A percentile compares a stretch with the other conserved stretches of the same genome.
phyloP scores from a whole-genome alignment of 2,113 vertebrate genomes.

The Theropithecus gelada region DNA sequence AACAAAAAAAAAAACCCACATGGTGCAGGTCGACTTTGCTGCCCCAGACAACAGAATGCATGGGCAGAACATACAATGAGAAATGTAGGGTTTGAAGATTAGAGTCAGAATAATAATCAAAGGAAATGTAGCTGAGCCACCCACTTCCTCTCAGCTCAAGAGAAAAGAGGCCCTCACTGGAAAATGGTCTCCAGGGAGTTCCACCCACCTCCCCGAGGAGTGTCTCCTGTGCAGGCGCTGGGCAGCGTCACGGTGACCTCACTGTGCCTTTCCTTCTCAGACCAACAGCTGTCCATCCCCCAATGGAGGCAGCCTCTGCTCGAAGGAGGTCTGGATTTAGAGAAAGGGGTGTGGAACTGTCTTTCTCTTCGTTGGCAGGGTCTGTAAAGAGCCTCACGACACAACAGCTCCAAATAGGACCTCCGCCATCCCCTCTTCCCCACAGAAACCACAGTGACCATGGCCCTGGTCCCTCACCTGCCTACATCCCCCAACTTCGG shows the following conservation, averaged over 20 bases:
- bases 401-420: not conserved
- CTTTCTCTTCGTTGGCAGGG: not conserved
- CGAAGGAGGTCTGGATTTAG: not conserved
- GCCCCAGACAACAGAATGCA: fast-evolving
- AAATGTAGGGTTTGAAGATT: slow-evolving; percentile 8
- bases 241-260: fast-evolving
- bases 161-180: not conserved
- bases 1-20: too few relatives aligned
- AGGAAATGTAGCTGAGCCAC: slow-evolving; percentile 68
- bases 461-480: not conserved
- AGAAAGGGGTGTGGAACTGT: fast-evolving
- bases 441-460: fast-evolving
- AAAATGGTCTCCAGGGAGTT: not conserved
- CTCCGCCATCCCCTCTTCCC: not conserved
- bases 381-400: not conserved
- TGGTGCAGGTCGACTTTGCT: fast-evolving
- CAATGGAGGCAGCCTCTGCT: not conserved
- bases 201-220: not conserved
- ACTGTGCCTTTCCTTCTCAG: fast-evolving
- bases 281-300: not conserved
- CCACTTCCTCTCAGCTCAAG: slow-evolving; percentile 34
- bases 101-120: slow-evolving; percentile 3
- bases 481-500: not conserved
- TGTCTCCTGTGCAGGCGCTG: fast-evolving
- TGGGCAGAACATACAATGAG: fast-evolving